A percentile compares a stretch with the other conserved stretches of the same genome.
Conservation (phyloP, 2,888 invertebrate species). For the Phyllotreta cruciferae region DNA sequence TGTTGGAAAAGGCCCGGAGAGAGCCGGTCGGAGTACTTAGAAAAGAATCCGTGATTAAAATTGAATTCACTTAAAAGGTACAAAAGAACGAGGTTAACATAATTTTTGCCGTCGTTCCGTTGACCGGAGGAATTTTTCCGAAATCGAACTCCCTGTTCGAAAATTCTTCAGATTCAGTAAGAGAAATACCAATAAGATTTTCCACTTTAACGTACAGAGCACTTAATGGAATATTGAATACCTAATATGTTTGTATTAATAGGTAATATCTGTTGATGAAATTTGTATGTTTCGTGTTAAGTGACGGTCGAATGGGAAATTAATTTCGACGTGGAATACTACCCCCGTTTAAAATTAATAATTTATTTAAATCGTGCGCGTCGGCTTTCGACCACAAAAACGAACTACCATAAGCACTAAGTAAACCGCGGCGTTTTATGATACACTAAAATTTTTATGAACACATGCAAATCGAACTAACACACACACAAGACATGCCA, state of each 20-base stretch:
- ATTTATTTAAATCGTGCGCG: neutral
- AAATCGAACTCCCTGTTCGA: too few relatives aligned
- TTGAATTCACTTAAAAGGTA: slow-evolving; percentile 19
- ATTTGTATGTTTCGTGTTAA: too few relatives aligned
- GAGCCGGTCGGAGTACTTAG: slow-evolving; percentile 23
- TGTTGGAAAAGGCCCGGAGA: slow-evolving; percentile 13
- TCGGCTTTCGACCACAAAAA: slow-evolving; percentile 16
- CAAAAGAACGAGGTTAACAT: slow-evolving; percentile 14
- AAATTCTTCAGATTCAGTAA: too few relatives aligned
- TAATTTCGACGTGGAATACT: too few relatives aligned
- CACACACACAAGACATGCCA: slow-evolving; percentile 16
- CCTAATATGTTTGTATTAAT: too few relatives aligned
- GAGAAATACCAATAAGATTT: too few relatives aligned
- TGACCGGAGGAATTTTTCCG: too few relatives aligned
- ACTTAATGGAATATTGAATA: too few relatives aligned
- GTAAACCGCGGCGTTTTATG: slow-evolving; percentile 18
- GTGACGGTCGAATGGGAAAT: too few relatives aligned
- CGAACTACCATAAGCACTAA: slow-evolving; percentile 5
- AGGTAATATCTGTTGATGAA: too few relatives aligned
- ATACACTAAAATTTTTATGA: slow-evolving; percentile 19
- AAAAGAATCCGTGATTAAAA: slow-evolving; percentile 26
- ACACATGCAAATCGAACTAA: slow-evolving; percentile 22
- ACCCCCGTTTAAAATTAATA: too few relatives aligned
- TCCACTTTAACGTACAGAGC: too few relatives aligned
- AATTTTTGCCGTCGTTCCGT: neutral